Evolutionary conservation across 2,888 invertebrate species (phyloP), one percentile per base, ranked within the genome.

Genomic region (Barypeithes pellucidus): DNA sequence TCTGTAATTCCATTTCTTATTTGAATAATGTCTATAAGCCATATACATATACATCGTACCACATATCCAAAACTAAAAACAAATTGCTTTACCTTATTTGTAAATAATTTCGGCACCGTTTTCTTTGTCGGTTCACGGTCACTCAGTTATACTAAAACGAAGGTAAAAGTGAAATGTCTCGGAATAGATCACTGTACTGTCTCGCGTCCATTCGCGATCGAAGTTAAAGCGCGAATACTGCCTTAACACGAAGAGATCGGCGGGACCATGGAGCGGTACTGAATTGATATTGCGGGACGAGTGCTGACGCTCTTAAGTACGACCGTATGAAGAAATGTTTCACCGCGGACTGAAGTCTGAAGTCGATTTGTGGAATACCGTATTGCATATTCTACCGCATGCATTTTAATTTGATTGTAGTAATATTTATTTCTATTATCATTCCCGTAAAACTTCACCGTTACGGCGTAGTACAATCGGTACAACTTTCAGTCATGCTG

Each of bases 101-200:
- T 41, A 65, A 72, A 54, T 33, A 60, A 62, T 70, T 71, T 74
- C 52, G 71, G 73, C 52, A 73, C 75, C 54, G 70, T 73, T 72
- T 71, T 71, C 72, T 67, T 67, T 67, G 47, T 60, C 54, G 68
- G 69, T 76, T 70, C 73, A 74, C 76, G 69, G 67, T 66, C 76
- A 71, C 73, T 75, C n/a, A 36, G 54, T 57, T 43, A 33, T 52
- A 68, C 66, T 72, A 68, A 63, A 77, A 77, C 73, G 82, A 82
- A 82, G 82, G 82, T 82, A 82, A 82, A 82, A 83, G 82, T 83
- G 78, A 80, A 78, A 79, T 78, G 79, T 75, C 52, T 60, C 71
- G 76, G 63, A 52, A 43, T 45, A 78, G 77, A 80, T 77, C 77
- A 78, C 80, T 79, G 78, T 78, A 78, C 72, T 73, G 71, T 63